Base-by-base conservation (phyloP, 2,113 vertebrate species). In the Mohoua ochrocephala region DNA sequence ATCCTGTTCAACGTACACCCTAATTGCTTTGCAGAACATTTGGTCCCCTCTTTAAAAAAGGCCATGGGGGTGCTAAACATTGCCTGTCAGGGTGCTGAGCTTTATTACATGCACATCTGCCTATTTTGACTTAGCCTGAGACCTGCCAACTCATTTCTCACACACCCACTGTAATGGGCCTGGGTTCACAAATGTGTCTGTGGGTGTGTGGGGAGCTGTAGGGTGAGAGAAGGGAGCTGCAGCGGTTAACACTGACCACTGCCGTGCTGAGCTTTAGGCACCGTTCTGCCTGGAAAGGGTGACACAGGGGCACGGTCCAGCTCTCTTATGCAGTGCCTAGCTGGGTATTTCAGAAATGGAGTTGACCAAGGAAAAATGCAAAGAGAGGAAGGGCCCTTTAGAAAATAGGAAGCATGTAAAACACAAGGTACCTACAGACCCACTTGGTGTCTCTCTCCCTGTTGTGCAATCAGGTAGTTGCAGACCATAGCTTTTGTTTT, bases 161-260 rank as follows among this genome's bases (percentile, higher is more conserved):
- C 50, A 35, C 44, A 28, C 24, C 35, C 42, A 9, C 35, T 33
- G 30, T 16, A 52, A 23, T 2, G 35, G 60, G 7, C 18, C 42
- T 50, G 71, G n/a, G 16, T 42, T 70, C 76, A 50, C 23, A 10
- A 1, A 33, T 2, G 2, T 17, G 24, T 1, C 9, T 3, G 35
- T 4, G n/a, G 7, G 15, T 21, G 28, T 26, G 2, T 0, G 5
- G 41, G 60, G 19, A 47, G 27, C 1, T 6, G 69, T 3, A 15
- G 23, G 1, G 12, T 11, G 39, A 45, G 19, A 68, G n/a, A 11
- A 82, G 20, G n/a, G 56, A 44, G 1, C 28, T 54, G 45, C 5
- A 21, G 63, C 49, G 27, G 39, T 41, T 35, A 31, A 47, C 15
- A 11, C 19, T 35, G 87, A 16, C 31, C 6, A 1, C 39, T 10